Conservation (phyloP, 2,888 invertebrate genomes). For the Scaptomyza caliginosa region DNA sequence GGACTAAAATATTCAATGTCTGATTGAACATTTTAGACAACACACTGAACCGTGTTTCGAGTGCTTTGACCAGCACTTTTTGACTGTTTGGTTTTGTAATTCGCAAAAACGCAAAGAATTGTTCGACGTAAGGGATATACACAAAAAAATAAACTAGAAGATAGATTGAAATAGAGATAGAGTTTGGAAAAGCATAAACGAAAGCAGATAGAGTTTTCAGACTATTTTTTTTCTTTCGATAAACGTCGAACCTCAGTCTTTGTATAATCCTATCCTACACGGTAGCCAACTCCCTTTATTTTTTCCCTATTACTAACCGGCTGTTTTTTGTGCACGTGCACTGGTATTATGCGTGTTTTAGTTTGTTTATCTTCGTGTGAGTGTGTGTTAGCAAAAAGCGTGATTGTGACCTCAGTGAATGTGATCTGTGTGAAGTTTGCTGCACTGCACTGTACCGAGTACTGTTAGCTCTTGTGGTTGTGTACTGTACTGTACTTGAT, state of each 20-base stretch:
- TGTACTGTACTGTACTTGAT: conserved; percentile 26
- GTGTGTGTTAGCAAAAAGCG: conserved; percentile 50
- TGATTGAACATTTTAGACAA: conserved; percentile 64
- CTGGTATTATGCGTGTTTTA: conserved; percentile 34
- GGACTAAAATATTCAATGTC: conserved; percentile 67
- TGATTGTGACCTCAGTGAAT: conserved; percentile 33
- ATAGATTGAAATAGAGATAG: conserved; percentile 36
- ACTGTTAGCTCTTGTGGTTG: conserved; percentile 36
- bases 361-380: conserved; percentile 19
- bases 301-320: conserved; percentile 5
- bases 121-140: conserved; percentile 57
- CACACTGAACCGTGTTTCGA: conserved; percentile 43
- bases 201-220: conserved; percentile 29
- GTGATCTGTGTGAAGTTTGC: conserved; percentile 22
- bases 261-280: not conserved
- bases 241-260: conserved; percentile 19
- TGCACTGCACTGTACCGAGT: conserved; percentile 43
- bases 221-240: conserved; percentile 1
- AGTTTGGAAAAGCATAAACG: conserved; percentile 55
- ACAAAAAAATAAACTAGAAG: conserved; percentile 55
- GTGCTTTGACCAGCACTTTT: conserved; percentile 39
- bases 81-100: conserved; percentile 83
- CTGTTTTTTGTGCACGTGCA: conserved; percentile 37
- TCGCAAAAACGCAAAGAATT: conserved; percentile 84
- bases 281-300: conserved; percentile 18